Conservation (phyloP, 2,888 invertebrate genomes). For the Limenitis camilla region DNA sequence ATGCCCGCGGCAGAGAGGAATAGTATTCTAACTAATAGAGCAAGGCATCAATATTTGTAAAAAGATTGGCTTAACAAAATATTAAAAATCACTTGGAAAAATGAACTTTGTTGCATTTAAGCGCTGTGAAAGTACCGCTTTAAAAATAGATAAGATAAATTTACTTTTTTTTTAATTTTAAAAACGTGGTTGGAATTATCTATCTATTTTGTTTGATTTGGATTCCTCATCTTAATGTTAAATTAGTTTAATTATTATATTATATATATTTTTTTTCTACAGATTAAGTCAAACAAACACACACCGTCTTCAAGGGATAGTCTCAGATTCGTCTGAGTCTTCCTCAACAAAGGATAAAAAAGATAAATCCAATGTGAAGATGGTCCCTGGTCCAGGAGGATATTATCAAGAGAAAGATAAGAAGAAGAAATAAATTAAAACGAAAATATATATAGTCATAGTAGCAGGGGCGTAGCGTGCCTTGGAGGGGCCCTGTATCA, state of each 20-base stretch:
- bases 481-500: too few species aligned
- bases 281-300: slow-evolving; percentile 62
- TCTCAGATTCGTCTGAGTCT: slow-evolving; percentile 44
- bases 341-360: slow-evolving; percentile 30
- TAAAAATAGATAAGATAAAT: too few species aligned
- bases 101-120: too few species aligned
- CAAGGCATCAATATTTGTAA: background rate
- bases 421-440: slow-evolving; percentile 31
- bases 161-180: too few species aligned
- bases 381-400: slow-evolving; percentile 50
- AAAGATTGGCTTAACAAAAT: too few species aligned
- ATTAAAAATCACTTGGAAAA: too few species aligned
- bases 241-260: background rate
- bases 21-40: too few species aligned
- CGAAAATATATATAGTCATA: background rate
- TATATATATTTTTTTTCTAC: slow-evolving; percentile 6
- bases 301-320: slow-evolving; percentile 59
- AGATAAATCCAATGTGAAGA: slow-evolving; percentile 33
- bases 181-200: too few species aligned
- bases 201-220: background rate
- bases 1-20: too few species aligned
- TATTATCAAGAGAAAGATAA: slow-evolving; percentile 50
- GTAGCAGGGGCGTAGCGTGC: too few species aligned
- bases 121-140: too few species aligned
- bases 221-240: background rate